Conservation (phyloP, 2,797 vertebrate genomes). For the Trematomus bernacchii region DNA sequence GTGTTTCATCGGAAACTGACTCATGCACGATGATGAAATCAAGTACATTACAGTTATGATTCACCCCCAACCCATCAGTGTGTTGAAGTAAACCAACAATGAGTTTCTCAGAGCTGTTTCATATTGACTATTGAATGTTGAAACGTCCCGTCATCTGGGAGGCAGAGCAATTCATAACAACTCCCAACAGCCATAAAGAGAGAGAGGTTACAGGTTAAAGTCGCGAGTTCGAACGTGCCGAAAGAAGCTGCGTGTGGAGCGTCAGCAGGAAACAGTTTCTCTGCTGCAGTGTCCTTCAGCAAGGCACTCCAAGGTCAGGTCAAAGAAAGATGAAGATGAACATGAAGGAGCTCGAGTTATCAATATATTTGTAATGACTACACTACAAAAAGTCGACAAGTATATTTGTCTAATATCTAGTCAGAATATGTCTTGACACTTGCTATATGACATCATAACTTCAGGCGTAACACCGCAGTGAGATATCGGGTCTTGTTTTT, state of each 20-base stretch:
- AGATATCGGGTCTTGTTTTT: too few species aligned
- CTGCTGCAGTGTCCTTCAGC: conserved; percentile 7
- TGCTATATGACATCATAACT: too few species aligned
- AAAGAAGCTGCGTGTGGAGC: conserved; percentile 13
- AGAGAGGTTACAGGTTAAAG: conserved; percentile 5
- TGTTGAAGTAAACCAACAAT: background rate
- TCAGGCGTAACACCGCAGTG: too few species aligned
- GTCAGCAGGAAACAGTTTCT: conserved; percentile 24
- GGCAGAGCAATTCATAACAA: background rate
- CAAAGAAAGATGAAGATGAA: background rate
- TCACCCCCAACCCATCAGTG: conserved; percentile 5
- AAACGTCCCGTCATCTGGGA: background rate
- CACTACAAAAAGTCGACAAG: too few species aligned
- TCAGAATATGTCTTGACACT: too few species aligned
- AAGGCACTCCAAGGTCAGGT: background rate
- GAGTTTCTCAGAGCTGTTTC: background rate
- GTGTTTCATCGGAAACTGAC: conserved; percentile 4
- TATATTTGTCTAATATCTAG: too few species aligned
- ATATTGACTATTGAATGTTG: background rate
- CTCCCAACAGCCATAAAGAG: background rate
- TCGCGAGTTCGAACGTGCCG: conserved; percentile 41
- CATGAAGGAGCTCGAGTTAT: background rate
- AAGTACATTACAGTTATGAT: conserved; percentile 11
- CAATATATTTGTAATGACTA: too few species aligned
- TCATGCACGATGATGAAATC: conserved; percentile 27